Evolutionary conservation across 1,140 invertebrate genomes (phyloP).

Genomic region (Drosophila saltans): DNA sequence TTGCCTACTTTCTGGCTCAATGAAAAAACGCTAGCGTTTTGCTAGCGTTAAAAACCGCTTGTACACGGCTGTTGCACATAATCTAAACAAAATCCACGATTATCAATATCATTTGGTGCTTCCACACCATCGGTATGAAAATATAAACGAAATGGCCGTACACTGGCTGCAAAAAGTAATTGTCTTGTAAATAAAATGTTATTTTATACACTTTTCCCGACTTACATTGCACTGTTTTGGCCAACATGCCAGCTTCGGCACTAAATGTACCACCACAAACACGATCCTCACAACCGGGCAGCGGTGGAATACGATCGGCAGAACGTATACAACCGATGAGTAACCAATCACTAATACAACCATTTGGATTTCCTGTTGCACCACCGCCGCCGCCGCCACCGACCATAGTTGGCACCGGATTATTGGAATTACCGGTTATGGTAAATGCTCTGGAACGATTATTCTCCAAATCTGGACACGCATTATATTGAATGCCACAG

Average conservation of each 20-base stretch:
- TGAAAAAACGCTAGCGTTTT: neutral
- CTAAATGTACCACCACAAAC: slow-evolving; percentile 85
- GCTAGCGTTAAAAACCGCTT: slow-evolving; percentile 82
- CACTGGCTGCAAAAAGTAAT: slow-evolving; percentile 86
- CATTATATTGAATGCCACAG: slow-evolving; percentile 92
- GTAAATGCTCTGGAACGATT: slow-evolving; percentile 88
- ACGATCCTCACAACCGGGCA: slow-evolving; percentile 84
- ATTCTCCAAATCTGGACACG: slow-evolving; percentile 87
- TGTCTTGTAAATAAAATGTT: neutral
- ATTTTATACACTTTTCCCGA: too few relatives aligned
- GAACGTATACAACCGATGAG: slow-evolving; percentile 89
- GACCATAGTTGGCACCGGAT: slow-evolving; percentile 87
- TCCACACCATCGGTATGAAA: slow-evolving; percentile 91
- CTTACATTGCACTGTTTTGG: slow-evolving; percentile 84
- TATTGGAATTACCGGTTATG: slow-evolving; percentile 89
- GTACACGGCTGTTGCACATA: slow-evolving; percentile 93
- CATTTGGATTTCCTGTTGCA: slow-evolving; percentile 75
- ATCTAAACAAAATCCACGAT: slow-evolving; percentile 91
- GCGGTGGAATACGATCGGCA: slow-evolving; percentile 74
- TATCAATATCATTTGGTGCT: slow-evolving; percentile 88
- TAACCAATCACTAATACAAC: slow-evolving; percentile 90
- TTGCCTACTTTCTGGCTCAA: slow-evolving; percentile 34
- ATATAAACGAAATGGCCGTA: slow-evolving; percentile 90
- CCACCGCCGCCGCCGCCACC: slow-evolving; percentile 85
- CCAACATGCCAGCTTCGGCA: slow-evolving; percentile 80